Percentiles rank a stretch among this genome's conserved stretches.
These are phyloP conservation scores for Selenia dentaria DNA, from an alignment of 2,888 invertebrate species.

Conservation along the genomic window DNA sequence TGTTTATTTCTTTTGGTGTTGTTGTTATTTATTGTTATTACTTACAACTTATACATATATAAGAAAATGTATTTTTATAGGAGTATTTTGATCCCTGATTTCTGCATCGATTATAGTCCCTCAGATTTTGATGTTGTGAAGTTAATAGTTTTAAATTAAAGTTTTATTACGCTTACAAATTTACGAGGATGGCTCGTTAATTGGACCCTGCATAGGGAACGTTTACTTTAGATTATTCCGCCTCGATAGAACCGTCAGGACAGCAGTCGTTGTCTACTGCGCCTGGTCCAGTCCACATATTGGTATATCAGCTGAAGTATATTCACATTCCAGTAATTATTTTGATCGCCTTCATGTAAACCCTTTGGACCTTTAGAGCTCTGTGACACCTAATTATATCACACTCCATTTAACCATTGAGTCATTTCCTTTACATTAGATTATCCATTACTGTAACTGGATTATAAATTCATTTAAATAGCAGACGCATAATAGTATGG, in stretches of 20 bases:
- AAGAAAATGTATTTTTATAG: slow-evolving; percentile 65
- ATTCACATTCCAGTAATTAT: slow-evolving; percentile 51
- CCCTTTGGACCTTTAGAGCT: slow-evolving; percentile 50
- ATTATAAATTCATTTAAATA: slow-evolving; percentile 51
- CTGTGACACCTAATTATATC: slow-evolving; percentile 50
- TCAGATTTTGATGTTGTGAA: slow-evolving; percentile 80
- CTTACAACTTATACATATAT: slow-evolving; percentile 40
- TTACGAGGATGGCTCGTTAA: slow-evolving; percentile 47
- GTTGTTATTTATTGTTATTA: slow-evolving; percentile 64
- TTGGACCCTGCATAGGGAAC: slow-evolving; percentile 70
- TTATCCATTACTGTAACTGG: slow-evolving; percentile 47
- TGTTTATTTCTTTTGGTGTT: slow-evolving; percentile 80
- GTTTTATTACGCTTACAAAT: slow-evolving; percentile 64
- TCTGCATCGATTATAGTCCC: slow-evolving; percentile 78
- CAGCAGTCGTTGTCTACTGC: slow-evolving; percentile 69
- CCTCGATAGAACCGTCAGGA: slow-evolving; percentile 75
- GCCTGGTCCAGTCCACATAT: slow-evolving; percentile 63
- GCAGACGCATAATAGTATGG: slow-evolving; percentile 45
- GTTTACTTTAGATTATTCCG: slow-evolving; percentile 74
- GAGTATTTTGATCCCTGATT: slow-evolving; percentile 74
- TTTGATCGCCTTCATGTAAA: slow-evolving; percentile 46
- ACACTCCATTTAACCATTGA: slow-evolving; percentile 48
- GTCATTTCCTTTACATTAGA: slow-evolving; percentile 58
- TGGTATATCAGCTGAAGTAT: slow-evolving; percentile 66
- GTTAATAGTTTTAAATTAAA: slow-evolving; percentile 65